A percentile compares a stretch with the other conserved stretches of the same genome.
Evolutionary conservation across 2,113 vertebrate genomes (phyloP).

Genomic region (Bufo bufo): DNA sequence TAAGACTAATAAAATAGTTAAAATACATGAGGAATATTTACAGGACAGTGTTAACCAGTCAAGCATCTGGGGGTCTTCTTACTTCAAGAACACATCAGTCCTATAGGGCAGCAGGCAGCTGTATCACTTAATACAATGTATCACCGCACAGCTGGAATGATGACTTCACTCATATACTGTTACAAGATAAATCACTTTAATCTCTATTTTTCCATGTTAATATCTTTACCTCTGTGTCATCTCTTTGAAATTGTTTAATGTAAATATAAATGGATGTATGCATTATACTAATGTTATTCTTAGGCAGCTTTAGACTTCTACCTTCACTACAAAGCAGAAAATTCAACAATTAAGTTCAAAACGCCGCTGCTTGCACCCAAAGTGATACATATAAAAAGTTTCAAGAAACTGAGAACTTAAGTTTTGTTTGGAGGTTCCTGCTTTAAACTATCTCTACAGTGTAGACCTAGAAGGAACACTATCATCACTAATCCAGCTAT

Average conservation of each 20-base stretch:
- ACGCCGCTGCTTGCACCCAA: background rate
- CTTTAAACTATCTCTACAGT: background rate
- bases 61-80: constrained; percentile 25
- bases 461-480: background rate
- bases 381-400: background rate
- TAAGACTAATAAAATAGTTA: background rate
- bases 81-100: constrained; percentile 13
- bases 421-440: background rate
- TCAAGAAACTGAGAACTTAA: background rate
- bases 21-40: background rate
- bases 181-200: background rate
- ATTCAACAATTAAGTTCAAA: background rate
- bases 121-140: background rate
- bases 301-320: background rate
- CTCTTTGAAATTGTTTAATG: constrained; percentile 8
- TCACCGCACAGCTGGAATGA: background rate
- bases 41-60: background rate
- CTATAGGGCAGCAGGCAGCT: background rate
- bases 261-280: background rate
- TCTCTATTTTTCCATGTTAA: background rate
- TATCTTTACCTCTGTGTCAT: constrained; percentile 2
- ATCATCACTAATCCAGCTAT: background rate
- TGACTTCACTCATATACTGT: background rate
- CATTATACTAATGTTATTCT: background rate
- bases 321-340: background rate